A percentile compares a stretch with the other conserved stretches of the same genome.
Conservation (phyloP, 1,140 invertebrate genomes). For the Dreissena polymorpha region DNA sequence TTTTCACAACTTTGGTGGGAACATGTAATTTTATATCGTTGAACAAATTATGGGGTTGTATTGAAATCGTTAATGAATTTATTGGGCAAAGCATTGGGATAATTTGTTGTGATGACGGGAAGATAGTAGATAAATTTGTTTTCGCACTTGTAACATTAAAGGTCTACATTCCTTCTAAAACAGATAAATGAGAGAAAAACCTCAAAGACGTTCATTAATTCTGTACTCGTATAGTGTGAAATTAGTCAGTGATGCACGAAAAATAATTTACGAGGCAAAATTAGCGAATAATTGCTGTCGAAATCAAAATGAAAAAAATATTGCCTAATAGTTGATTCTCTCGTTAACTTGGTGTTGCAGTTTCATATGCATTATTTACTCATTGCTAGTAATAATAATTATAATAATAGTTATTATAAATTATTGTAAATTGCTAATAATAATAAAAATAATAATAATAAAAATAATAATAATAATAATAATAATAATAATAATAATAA, state of each 20-base stretch:
- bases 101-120: background rate
- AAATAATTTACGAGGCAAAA: background rate
- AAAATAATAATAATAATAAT: too few species aligned
- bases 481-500: too few species aligned
- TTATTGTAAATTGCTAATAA: too few species aligned
- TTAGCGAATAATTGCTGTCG: background rate
- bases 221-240: background rate
- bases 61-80: conserved; percentile 23
- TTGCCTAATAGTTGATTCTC: background rate
- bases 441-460: too few species aligned
- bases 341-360: background rate
- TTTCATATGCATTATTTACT: background rate
- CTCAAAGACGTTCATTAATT: background rate
- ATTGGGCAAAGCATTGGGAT: conserved; percentile 11
- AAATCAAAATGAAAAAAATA: background rate
- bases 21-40: conserved; percentile 21
- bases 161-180: background rate
- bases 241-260: background rate
- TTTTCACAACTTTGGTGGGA: conserved; percentile 28
- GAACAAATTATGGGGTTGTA: conserved; percentile 15
- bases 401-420: too few species aligned
- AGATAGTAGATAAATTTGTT: background rate
- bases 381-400: background rate
- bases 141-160: conserved; percentile 5
- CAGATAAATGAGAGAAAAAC: too few species aligned